A percentile compares a stretch with the other conserved stretches of the same genome.
Evolutionary conservation across 2,797 vertebrate genomes (phyloP).

Genomic region (Denticeps clupeoides): DNA sequence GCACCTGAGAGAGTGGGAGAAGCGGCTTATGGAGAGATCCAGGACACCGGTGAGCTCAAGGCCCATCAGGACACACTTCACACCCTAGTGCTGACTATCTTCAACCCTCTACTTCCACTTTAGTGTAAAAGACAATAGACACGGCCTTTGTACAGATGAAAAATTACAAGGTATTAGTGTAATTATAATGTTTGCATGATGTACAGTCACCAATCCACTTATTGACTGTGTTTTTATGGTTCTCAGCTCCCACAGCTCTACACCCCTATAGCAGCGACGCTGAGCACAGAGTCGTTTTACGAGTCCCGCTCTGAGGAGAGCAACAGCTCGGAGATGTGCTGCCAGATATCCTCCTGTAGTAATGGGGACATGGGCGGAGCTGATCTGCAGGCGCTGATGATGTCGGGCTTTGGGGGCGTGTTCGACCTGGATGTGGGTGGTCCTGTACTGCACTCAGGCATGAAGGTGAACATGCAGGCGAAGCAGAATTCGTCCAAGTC

Average conservation of each 20-base stretch:
- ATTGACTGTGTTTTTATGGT: constrained; percentile 9
- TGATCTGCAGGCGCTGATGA: constrained; percentile 39
- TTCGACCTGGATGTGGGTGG: constrained; percentile 62
- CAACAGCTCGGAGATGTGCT: constrained; percentile 82
- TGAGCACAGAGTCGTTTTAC: constrained; percentile 86
- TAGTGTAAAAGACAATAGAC: too few relatives aligned
- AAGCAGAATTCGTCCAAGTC: constrained; percentile 97
- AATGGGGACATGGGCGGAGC: constrained; percentile 73
- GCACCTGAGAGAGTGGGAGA: constrained; percentile 87
- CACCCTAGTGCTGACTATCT: constrained; percentile 51
- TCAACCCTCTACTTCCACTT: constrained; percentile 50
- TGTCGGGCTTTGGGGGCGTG: constrained; percentile 81
- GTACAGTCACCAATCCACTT: too few relatives aligned
- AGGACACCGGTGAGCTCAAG: constrained; percentile 43
- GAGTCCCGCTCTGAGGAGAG: constrained; percentile 96
- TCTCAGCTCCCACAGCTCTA: constrained; percentile 70
- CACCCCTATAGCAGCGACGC: constrained; percentile 77
- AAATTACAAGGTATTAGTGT: too few relatives aligned
- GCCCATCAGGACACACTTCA: constrained; percentile 21
- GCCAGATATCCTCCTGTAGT: constrained; percentile 74
- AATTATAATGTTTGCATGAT: too few relatives aligned
- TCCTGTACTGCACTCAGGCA: constrained; percentile 63
- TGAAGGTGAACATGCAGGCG: constrained; percentile 93
- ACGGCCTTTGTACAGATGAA: too few relatives aligned
- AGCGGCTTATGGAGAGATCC: constrained; percentile 87